These are phyloP conservation scores for Gila robusta DNA, from an alignment of 2,797 vertebrate species.

Conservation along the genomic window DNA sequence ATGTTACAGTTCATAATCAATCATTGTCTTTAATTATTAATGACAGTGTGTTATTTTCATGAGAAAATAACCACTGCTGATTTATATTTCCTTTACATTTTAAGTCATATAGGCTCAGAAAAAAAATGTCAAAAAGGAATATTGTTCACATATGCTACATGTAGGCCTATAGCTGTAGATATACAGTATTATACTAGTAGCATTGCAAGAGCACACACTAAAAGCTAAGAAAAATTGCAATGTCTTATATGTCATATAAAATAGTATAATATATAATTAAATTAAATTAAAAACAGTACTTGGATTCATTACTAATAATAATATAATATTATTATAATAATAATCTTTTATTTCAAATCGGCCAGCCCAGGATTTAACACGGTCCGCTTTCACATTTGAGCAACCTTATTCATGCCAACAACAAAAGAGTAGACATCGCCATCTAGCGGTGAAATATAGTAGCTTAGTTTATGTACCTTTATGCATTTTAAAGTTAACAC, in stretches of 20 bases:
- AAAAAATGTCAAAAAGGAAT: not conserved
- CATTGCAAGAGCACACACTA: not conserved
- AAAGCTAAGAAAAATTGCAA: not conserved
- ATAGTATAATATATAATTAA: not conserved
- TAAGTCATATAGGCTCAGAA: not conserved
- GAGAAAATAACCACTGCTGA: not conserved
- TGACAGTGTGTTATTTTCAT: not conserved
- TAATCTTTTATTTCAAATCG: not conserved
- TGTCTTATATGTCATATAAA: not conserved
- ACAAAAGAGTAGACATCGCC: not conserved
- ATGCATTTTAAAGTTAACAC: not conserved
- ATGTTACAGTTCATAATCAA: not conserved
- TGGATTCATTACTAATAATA: not conserved
- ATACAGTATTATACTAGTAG: not conserved
- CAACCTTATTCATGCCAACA: not conserved
- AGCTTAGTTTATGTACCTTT: not conserved
- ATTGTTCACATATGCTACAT: not conserved
- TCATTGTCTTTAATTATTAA: not conserved
- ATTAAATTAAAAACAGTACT: not conserved
- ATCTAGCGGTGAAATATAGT: not conserved
- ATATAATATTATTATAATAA: not conserved
- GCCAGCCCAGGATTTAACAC: not conserved
- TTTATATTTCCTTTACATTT: not conserved
- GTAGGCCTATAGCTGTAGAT: not conserved
- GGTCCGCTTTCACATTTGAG: not conserved